phyloP scores from a whole-genome alignment of 2,888 invertebrate genomes.

The Scelioninae gen. 1 region DNA sequence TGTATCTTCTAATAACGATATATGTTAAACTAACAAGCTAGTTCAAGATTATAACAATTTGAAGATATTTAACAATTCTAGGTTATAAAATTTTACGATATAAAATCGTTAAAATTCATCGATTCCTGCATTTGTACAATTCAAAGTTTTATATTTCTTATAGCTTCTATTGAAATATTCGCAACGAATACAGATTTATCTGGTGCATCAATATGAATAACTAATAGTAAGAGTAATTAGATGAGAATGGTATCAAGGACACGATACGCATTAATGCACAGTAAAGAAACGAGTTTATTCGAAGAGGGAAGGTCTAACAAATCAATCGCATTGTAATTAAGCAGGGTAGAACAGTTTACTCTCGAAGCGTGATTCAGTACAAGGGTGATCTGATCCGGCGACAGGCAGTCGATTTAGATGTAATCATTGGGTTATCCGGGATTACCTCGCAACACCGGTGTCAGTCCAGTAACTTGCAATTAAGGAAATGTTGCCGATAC shows the following conservation, averaged over 20 bases:
- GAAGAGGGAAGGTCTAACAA: conserved; percentile 73
- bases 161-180: no score
- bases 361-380: conserved; percentile 64
- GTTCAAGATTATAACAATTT: no score
- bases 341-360: conserved; percentile 64
- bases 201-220: no score
- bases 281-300: conserved; percentile 41
- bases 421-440: conserved; percentile 75
- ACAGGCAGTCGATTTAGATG: conserved; percentile 75
- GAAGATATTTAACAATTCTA: no score
- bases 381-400: conserved; percentile 71
- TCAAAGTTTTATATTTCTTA: no score
- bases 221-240: no score
- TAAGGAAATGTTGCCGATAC: conserved; percentile 68
- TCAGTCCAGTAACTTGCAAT: conserved; percentile 70
- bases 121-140: no score
- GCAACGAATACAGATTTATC: no score
- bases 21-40: no score
- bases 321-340: conserved; percentile 82
- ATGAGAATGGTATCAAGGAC: background rate
- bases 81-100: no score
- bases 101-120: no score
- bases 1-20: no score
- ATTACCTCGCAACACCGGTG: conserved; percentile 69
- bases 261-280: conserved; percentile 34